Percentiles rank a stretch among this genome's conserved stretches.
Evolutionary conservation across 2,797 vertebrate species (phyloP).

Genomic region (Eremophila alpestris): DNA sequence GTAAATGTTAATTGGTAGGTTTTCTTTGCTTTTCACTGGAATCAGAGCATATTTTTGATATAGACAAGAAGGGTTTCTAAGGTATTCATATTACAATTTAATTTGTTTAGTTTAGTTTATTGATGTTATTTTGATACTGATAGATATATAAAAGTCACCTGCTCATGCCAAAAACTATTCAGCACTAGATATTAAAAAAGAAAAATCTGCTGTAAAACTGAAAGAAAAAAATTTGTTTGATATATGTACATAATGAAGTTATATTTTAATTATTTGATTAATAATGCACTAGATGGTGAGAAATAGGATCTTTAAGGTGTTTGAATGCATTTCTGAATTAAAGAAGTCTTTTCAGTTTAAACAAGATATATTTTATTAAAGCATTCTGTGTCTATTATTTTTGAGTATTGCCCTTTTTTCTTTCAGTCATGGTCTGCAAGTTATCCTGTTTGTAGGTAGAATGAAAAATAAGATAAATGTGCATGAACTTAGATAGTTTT

Average conservation of each 20-base stretch:
- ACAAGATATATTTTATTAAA: neutral
- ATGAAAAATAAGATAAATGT: neutral
- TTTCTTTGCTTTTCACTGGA: neutral
- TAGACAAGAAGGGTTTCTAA: neutral
- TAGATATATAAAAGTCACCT: neutral
- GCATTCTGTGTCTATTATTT: neutral
- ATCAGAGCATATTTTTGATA: neutral
- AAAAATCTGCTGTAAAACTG: neutral
- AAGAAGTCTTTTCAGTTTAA: neutral
- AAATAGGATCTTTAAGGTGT: neutral
- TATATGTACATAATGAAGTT: neutral
- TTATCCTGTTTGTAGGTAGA: neutral
- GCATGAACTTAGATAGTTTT: neutral
- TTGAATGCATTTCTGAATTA: neutral
- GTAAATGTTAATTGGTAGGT: neutral
- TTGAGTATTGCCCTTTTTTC: neutral
- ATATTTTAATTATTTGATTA: neutral
- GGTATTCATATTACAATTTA: neutral
- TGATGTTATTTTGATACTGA: neutral
- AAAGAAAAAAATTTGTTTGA: neutral
- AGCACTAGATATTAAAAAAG: neutral
- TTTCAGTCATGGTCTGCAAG: neutral
- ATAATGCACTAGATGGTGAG: neutral
- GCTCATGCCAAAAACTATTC: neutral
- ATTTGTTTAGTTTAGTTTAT: neutral